These are phyloP conservation scores for Caenorhabditis inopinata DNA, from an alignment of 1,140 invertebrate species.

Conservation along the genomic window DNA sequence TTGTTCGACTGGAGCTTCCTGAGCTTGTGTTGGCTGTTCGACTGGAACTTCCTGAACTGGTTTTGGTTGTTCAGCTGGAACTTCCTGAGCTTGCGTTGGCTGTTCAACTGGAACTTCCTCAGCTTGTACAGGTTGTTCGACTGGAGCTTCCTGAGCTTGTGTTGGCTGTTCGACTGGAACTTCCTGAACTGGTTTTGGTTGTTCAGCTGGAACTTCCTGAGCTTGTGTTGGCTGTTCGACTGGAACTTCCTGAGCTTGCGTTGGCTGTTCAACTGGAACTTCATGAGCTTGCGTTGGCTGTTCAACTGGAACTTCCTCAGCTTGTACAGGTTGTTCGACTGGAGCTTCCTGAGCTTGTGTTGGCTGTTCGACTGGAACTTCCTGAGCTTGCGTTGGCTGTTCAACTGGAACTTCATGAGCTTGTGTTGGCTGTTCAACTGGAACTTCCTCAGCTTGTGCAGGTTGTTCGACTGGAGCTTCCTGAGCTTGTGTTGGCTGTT, in stretches of 20 bases:
- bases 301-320: neutral
- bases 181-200: neutral
- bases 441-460: neutral
- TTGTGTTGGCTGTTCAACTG: neutral
- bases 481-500: neutral
- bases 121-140: neutral
- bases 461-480: neutral
- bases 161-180: neutral
- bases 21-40: neutral
- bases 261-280: neutral
- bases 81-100: neutral
- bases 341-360: neutral
- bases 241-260: neutral
- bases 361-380: neutral
- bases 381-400: too few relatives aligned
- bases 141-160: neutral
- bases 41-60: too few relatives aligned
- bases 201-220: neutral
- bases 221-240: neutral
- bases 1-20: neutral
- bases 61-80: neutral
- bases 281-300: neutral
- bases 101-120: neutral
- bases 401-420: too few relatives aligned
- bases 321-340: neutral